Conservation (phyloP, 2,113 vertebrate species). For the Rhynchomys soricoides region DNA sequence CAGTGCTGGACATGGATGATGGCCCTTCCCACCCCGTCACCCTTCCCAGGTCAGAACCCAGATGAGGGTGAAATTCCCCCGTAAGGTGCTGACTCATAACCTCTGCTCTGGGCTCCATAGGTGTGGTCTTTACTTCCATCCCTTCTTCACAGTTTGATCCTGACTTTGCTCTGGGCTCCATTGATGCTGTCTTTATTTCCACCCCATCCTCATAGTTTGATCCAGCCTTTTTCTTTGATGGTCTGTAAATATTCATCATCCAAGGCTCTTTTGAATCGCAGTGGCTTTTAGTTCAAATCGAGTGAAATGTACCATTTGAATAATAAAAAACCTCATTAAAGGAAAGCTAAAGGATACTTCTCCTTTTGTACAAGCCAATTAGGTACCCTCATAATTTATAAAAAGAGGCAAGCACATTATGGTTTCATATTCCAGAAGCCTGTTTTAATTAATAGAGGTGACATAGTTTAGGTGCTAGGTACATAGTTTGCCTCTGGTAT, state of each 20-base stretch:
- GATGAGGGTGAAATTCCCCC: neutral
- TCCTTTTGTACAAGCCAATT: constrained; percentile 78
- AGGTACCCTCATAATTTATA: constrained; percentile 79
- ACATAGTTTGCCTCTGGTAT: constrained; percentile 90
- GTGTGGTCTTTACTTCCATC: constrained; percentile 55
- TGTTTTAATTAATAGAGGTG: constrained; percentile 94
- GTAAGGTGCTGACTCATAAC: neutral
- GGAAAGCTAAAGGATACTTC: constrained; percentile 70
- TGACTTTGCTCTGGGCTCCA: constrained; percentile 47
- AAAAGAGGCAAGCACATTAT: constrained; percentile 87
- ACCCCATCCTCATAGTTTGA: constrained; percentile 69
- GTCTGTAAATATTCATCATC: constrained; percentile 78
- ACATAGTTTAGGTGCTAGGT: constrained; percentile 90
- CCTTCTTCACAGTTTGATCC: constrained; percentile 70
- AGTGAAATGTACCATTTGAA: constrained; percentile 77
- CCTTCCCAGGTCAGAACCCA: neutral
- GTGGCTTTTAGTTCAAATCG: constrained; percentile 74
- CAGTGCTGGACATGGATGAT: fast-evolving
- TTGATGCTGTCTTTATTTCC: constrained; percentile 61
- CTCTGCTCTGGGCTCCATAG: neutral
- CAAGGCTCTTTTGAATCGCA: constrained; percentile 66
- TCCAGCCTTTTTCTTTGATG: constrained; percentile 69
- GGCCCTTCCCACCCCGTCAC: neutral
- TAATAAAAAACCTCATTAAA: constrained; percentile 79
- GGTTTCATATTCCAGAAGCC: constrained; percentile 91